Evolutionary conservation across 2,888 invertebrate species (phyloP), one percentile per base, ranked within the genome.

Genomic region (Synergus umbraculus): DNA sequence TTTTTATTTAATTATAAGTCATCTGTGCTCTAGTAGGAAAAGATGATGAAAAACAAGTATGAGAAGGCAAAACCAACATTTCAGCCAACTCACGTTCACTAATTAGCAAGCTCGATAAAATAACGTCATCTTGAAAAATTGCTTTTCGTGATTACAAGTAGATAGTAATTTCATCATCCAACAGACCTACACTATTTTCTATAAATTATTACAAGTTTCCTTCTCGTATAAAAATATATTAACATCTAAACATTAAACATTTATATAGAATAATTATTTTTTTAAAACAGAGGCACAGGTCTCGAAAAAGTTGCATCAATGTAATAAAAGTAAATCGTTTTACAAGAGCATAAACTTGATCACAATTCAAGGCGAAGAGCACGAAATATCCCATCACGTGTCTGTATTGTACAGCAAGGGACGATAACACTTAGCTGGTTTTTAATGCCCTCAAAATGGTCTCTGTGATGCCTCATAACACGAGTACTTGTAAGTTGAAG

Each of bases 121-220:
- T 44, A 67, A 46, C 67, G 67, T 67, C 67, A 67, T 44, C 67
- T 46, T 67, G 67, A 46, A 29, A 67, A 67, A 67, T 67, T 22
- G 67, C 67, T 44, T 67, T 29, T 29, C 22, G 44, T 46, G 67
- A 67, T 67, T 67, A 15, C 18, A n/a, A 46, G n/a, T 41, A 15
- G 67, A 46, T 67, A 67, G 22, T 67, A 22, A 46, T 44, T 67
- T 44, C 67, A 67, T 37, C 37, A 37, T 37, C 37, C 37, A 29
- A 29, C 22, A 29, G 22, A 29, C 22, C 22, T 29, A 1, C 22
- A 29, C 22, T 29, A 29, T 29, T 29, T 29, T 1, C 22, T 29
- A 29, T 29, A 29, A 29, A 29, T 2, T 1, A 29, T 29, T 29
- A 29, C 1, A 29, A 29, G 22, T 29, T 29, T 43, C 44, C n/a